Base-by-base conservation (phyloP, 1,140 invertebrate species). In the Hesperophylax magnus region DNA sequence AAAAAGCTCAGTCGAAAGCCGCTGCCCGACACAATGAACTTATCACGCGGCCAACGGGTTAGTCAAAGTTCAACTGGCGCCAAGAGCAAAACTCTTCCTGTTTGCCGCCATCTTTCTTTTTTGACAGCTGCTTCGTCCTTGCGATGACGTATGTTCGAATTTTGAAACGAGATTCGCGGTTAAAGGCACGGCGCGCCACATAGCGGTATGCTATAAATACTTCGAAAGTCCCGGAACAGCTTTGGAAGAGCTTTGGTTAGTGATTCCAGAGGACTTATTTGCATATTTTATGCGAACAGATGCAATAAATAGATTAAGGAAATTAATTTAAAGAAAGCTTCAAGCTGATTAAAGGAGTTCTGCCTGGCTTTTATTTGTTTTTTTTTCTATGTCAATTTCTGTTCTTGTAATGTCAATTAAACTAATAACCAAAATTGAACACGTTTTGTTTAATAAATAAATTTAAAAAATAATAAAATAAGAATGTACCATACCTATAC, bases 131-230 rank as follows among this genome's bases (percentile, higher is more conserved):
- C 69, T 72, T 72, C 69, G 69, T 72, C 69, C 69, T 72, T 72
- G 69, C 69, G 69, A 72, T 72, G 69, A 72, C 69, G 69, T 72
- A 72, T 72, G 69, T 72, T 72, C 69, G 69, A 54, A 72, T 72
- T 72, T 54, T 52, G 53, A 72, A 72, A 53, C 69, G 69, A 72
- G 22, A 34, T 69, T 27, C 65, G n/a, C 65, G 65, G 17, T 17
- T 69, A 18, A 34, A 47, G 18, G 20, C 65, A 69, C 17, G n/a
- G 34, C 65, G 5, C 18, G 17, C 65, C 20, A 69, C 65, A 52
- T 27, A 67, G 63, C 8, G 27, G 58, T 24, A 18, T 1, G 20
- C 58, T 20, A 47, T 47, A 14, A 47, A 47, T 47, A 47, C 39
- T 47, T 47, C 11, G 11, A 11, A 47, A 47, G 39, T 0, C 39